Evolutionary conservation across 2,888 invertebrate genomes (phyloP).

Genomic region (Heliconius cydno): DNA sequence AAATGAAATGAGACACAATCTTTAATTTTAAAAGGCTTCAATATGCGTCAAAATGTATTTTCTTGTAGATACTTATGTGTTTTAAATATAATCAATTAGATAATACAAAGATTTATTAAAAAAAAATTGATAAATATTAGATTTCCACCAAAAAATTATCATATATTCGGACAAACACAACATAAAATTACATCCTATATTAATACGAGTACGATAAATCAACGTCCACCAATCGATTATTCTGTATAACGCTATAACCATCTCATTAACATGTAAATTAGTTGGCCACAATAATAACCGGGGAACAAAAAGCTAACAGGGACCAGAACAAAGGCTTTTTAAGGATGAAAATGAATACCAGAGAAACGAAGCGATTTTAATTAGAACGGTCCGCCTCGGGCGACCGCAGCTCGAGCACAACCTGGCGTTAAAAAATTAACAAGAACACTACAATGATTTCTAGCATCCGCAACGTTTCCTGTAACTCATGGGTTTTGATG

Average conservation of each 20-base stretch:
- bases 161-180: background rate
- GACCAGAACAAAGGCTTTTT: conserved; percentile 75
- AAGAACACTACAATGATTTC: conserved; percentile 56
- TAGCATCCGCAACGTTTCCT: conserved; percentile 48
- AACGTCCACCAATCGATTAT: conserved; percentile 48
- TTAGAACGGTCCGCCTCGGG: conserved; percentile 76
- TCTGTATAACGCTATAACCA: conserved; percentile 50
- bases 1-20: too few relatives aligned
- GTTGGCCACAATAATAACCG: conserved; percentile 77
- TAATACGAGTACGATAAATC: conserved; percentile 34
- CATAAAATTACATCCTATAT: conserved; percentile 28
- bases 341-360: conserved; percentile 79
- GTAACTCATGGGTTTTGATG: conserved; percentile 11
- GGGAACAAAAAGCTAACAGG: conserved; percentile 62
- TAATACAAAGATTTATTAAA: background rate
- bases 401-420: conserved; percentile 63
- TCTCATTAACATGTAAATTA: conserved; percentile 82
- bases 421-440: conserved; percentile 61
- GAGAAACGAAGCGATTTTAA: conserved; percentile 80
- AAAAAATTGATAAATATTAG: background rate
- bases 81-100: too few relatives aligned
- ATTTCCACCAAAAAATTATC: background rate
- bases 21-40: too few relatives aligned
- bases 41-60: too few relatives aligned
- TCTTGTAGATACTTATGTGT: too few relatives aligned